Percentiles rank a stretch among this genome's conserved stretches.
phyloP scores from a whole-genome alignment of 2,113 vertebrate genomes.

The Triplophysa siluroides region DNA sequence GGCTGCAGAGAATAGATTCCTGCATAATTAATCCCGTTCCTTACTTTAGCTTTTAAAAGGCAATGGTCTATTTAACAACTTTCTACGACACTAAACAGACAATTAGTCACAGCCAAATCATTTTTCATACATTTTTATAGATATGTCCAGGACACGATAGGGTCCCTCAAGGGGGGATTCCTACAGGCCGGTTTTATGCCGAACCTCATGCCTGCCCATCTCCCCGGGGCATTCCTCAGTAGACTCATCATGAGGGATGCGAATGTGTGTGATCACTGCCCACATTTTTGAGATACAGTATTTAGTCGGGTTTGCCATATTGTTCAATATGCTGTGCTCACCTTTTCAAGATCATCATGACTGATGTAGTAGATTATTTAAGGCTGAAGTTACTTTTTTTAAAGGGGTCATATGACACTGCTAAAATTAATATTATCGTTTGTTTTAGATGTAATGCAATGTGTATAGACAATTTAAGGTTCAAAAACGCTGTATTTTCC shows the following conservation, averaged over 20 bases:
- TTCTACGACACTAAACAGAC: slow-evolving; percentile 75
- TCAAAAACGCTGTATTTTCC: too few species aligned
- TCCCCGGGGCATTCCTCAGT: slow-evolving; percentile 47
- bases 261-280: slow-evolving; percentile 42
- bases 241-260: slow-evolving; percentile 53
- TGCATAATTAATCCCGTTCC: slow-evolving; percentile 80
- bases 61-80: slow-evolving; percentile 81
- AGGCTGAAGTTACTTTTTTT: too few species aligned
- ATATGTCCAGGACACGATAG: slow-evolving; percentile 63
- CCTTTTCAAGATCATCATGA: neutral
- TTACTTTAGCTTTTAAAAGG: slow-evolving; percentile 80
- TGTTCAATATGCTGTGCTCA: neutral
- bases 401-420: too few species aligned
- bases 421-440: too few species aligned
- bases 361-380: too few species aligned
- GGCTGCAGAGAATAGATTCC: slow-evolving; percentile 76
- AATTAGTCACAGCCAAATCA: slow-evolving; percentile 80
- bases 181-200: slow-evolving; percentile 53
- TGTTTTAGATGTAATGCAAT: too few species aligned
- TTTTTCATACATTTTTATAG: slow-evolving; percentile 77
- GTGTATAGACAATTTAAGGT: too few species aligned
- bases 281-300: slow-evolving; percentile 32
- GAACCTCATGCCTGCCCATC: slow-evolving; percentile 43
- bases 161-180: slow-evolving; percentile 57
- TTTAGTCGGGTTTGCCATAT: neutral